Base-by-base conservation (phyloP, 2,888 invertebrate species). In the Ernsta delagoae region DNA sequence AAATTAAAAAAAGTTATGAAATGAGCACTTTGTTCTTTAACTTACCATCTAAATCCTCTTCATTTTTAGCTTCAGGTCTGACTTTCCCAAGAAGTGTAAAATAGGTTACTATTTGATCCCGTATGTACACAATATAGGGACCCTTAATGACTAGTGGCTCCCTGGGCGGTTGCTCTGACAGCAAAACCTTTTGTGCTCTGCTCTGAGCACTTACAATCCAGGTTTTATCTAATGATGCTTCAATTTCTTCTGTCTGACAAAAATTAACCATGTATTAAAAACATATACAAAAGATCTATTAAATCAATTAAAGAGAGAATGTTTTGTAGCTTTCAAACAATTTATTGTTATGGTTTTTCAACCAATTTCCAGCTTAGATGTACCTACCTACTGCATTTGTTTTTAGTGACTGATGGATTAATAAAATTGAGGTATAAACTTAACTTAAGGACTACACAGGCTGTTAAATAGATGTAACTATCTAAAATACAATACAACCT, bases 191-290 rank as follows among this genome's bases (percentile, higher is more conserved):
- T 83, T 99, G 99, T 0, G 90, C 90, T 7, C 95, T 94, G 86
- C 98, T 97, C 85, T 98, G 98, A 0, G 96, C 97, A 83, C 97
- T 98, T 0, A 98, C 96, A 74, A 99, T 96, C 98, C 98, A 99
- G 0, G 98, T 99, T 77, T 98, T 95, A 79, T 98, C 98, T 53
- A 96, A 81, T 0, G 97, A 95, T 77, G 97, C 96, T 76, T 95
- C 94, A 65, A 98, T 93, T 75, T 96, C 95, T 78, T 94, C 89
- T 75, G 96, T 95, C 95, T 96, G 86, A 79, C 83, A 84, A 81
- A 83, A 80, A 73, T 70, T 36, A 64, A 12, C 53, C 80, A 82
- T 39, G 65, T 61, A 12, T 36, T 61, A 67, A 11, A 45, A 16
- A 16, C 16, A 48, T 7, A 57, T 36, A 34, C 5, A 31, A 3